Evolutionary conservation across 2,797 vertebrate genomes (phyloP).

Genomic region (Graptemys geographica): DNA sequence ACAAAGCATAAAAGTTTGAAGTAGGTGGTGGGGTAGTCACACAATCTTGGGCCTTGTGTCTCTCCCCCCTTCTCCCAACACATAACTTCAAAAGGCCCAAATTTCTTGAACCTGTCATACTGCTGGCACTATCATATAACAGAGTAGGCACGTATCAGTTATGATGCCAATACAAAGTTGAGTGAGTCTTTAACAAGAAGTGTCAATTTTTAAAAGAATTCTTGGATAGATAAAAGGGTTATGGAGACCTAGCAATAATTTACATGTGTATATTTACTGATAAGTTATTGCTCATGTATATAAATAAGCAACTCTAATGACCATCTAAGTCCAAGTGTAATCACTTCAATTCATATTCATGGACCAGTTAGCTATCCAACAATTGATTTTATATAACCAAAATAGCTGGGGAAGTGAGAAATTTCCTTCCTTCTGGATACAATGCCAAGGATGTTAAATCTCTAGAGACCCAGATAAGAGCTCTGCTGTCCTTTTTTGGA

Average conservation of each 20-base stretch:
- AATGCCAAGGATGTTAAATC: conserved; percentile 74
- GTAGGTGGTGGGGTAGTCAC: not conserved
- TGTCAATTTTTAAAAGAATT: conserved; percentile 26
- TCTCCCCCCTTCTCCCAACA: rapidly evolving
- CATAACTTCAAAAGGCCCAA: not conserved
- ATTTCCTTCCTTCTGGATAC: conserved; percentile 80
- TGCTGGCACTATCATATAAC: not conserved
- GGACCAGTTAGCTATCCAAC: conserved; percentile 33
- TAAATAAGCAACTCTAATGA: conserved; percentile 7
- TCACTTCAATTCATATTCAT: not conserved
- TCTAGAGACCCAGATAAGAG: conserved; percentile 69
- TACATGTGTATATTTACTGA: not conserved
- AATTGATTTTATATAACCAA: conserved; percentile 76
- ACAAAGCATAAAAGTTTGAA: not conserved
- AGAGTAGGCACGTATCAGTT: not conserved
- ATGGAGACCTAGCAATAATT: conserved; percentile 5
- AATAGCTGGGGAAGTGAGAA: conserved; percentile 80
- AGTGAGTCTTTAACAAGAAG: not conserved
- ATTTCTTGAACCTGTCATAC: not conserved
- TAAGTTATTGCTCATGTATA: not conserved
- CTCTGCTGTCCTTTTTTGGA: conserved; percentile 53
- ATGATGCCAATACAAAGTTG: not conserved
- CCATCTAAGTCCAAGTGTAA: not conserved
- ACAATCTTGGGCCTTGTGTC: not conserved
- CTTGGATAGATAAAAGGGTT: conserved; percentile 41